phyloP scores from a whole-genome alignment of 2,797 vertebrate species.

The Odontamblyopus lacepedii region DNA sequence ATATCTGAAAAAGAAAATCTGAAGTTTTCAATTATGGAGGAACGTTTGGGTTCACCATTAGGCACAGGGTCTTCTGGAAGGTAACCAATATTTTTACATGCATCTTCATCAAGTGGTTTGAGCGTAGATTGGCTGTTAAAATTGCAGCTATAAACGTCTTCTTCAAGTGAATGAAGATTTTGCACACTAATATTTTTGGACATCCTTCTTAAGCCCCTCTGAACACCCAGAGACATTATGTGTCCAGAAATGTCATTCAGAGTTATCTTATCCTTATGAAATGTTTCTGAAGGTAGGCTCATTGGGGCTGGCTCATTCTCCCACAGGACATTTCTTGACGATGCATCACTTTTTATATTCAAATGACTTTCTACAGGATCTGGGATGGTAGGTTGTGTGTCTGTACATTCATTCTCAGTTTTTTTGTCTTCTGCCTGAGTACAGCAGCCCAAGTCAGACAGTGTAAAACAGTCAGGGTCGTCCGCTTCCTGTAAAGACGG shows the following conservation, averaged over 20 bases:
- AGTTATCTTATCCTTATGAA: conserved; percentile 41
- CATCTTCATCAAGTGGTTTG: conserved; percentile 39
- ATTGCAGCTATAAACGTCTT: conserved; percentile 27
- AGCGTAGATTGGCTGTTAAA: conserved; percentile 40
- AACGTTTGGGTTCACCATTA: conserved; percentile 22
- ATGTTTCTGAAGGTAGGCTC: conserved; percentile 10
- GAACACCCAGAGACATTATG: conserved; percentile 29
- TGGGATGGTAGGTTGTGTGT: conserved; percentile 25
- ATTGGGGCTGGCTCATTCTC: conserved; percentile 43
- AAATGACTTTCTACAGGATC: conserved; percentile 33
- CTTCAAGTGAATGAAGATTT: conserved; percentile 68
- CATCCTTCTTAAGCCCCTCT: conserved; percentile 57
- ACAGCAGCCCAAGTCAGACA: conserved; percentile 63
- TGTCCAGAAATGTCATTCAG: conserved; percentile 37
- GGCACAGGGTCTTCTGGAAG: conserved; percentile 11
- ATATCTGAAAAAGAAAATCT: conserved; percentile 67
- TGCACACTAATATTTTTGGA: conserved; percentile 73
- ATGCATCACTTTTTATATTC: background rate
- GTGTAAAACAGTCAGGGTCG: conserved; percentile 35
- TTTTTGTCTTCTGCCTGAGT: conserved; percentile 52
- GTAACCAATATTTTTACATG: conserved; percentile 23
- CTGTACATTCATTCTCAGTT: conserved; percentile 26
- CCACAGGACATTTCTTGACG: conserved; percentile 49
- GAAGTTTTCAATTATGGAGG: conserved; percentile 48
- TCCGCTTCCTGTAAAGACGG: conserved; percentile 52